Conservation (phyloP, 2,888 invertebrate species). For the Ellobium chinense region DNA sequence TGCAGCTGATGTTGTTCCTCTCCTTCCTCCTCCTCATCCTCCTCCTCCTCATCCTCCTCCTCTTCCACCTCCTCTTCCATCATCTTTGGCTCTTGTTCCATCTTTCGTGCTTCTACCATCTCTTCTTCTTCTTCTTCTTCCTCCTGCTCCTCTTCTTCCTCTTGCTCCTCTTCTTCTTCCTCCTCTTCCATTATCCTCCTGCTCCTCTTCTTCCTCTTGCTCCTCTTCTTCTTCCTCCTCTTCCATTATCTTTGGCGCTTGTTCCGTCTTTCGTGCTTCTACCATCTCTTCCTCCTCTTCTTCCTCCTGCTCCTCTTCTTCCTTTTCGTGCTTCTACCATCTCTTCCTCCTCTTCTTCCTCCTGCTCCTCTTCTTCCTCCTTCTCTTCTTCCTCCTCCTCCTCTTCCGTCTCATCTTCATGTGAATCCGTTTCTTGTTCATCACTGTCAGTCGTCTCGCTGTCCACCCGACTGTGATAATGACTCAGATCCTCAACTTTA, state of each 20-base stretch:
- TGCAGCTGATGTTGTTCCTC: too few relatives aligned
- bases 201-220: not conserved
- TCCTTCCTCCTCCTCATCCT: not conserved
- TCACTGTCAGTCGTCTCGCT: too few relatives aligned
- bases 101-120: not conserved
- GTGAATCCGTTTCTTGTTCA: not conserved
- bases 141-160: constrained; percentile 17
- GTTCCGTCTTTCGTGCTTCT: not conserved
- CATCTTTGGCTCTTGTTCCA: not conserved
- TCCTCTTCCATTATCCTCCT: not conserved
- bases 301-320: too few relatives aligned
- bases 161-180: constrained; percentile 13
- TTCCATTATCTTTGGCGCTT: not conserved
- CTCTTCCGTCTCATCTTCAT: not conserved
- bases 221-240: constrained; percentile 60
- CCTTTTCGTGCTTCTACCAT: too few relatives aligned
- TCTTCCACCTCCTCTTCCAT: not conserved
- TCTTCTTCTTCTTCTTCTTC: constrained; percentile 21
- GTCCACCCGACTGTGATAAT: too few relatives aligned
- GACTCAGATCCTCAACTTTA: too few relatives aligned
- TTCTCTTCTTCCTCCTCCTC: not conserved
- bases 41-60: not conserved
- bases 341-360: too few relatives aligned
- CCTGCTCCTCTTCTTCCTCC: too few relatives aligned
- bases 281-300: constrained; percentile 2